Conservation (phyloP, 2,113 vertebrate genomes). For the Perca flavescens region DNA sequence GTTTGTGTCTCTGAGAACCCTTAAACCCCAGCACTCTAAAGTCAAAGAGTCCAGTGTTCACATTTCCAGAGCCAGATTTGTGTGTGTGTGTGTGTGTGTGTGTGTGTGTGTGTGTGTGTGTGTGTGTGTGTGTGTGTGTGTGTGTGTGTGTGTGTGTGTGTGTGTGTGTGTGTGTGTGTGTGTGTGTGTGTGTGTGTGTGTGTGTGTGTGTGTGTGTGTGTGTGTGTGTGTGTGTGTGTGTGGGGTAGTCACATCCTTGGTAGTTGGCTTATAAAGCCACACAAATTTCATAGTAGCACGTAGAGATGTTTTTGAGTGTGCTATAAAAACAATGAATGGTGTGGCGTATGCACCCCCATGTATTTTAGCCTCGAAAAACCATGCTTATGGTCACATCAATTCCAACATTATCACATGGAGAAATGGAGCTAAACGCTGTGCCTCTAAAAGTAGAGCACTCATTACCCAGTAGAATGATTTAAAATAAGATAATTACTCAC, state of each 20-base stretch:
- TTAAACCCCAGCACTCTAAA: conserved; percentile 31
- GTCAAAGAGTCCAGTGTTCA: conserved; percentile 33
- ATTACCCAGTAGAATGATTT: conserved; percentile 29
- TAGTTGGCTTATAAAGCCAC: conserved; percentile 20
- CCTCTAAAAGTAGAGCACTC: conserved; percentile 27
- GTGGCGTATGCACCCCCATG: conserved; percentile 47
- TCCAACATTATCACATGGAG: conserved; percentile 35
- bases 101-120: not conserved
- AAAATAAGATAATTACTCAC: conserved; percentile 43
- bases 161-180: not conserved
- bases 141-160: not conserved
- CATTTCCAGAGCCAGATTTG: conserved; percentile 13
- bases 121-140: conserved; percentile 11
- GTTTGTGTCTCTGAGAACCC: conserved; percentile 41
- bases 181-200: too few relatives aligned
- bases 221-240: too few relatives aligned
- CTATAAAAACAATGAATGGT: conserved; percentile 49
- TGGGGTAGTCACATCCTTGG: not conserved
- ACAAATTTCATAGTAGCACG: not conserved
- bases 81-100: conserved; percentile 10
- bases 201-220: conserved; percentile 1
- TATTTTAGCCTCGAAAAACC: conserved; percentile 54
- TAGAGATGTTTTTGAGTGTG: conserved; percentile 47
- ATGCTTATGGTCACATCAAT: conserved; percentile 58
- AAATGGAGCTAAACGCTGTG: conserved; percentile 8